A percentile compares a stretch with the other conserved stretches of the same genome.
Evolutionary conservation across 2,797 vertebrate genomes (phyloP).

Genomic region (Ctenopoma kingsleyae): DNA sequence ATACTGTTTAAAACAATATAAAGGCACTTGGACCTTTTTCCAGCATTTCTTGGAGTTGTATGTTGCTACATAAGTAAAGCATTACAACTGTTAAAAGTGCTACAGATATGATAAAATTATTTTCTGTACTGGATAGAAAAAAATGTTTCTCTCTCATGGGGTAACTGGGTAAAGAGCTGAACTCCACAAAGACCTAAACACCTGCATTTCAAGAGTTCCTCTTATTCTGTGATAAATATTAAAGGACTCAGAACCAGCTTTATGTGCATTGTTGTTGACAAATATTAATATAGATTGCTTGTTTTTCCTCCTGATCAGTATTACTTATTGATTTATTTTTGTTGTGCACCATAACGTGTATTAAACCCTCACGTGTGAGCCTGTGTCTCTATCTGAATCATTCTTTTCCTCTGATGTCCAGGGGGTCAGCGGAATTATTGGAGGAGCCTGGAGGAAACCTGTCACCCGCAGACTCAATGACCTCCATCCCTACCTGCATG

Average conservation of each 20-base stretch:
- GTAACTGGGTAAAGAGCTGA: neutral
- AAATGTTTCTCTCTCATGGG: neutral
- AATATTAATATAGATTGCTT: neutral
- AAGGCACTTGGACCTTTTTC: neutral
- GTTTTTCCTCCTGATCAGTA: neutral
- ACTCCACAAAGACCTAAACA: neutral
- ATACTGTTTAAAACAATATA: neutral
- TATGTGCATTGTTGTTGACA: conserved; percentile 2
- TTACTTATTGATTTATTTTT: neutral
- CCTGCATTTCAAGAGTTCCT: neutral
- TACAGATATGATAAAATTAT: too few species aligned
- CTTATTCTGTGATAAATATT: neutral
- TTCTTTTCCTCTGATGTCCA: conserved; percentile 48
- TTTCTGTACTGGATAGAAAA: neutral
- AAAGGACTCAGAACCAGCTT: neutral
- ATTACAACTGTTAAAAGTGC: neutral
- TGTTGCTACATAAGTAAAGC: neutral
- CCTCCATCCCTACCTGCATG: conserved; percentile 94
- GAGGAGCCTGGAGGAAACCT: conserved; percentile 90
- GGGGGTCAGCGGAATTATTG: conserved; percentile 91
- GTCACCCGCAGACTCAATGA: conserved; percentile 92
- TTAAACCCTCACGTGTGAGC: neutral
- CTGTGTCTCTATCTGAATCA: neutral
- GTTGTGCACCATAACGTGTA: neutral
- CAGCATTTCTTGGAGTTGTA: neutral